Evolutionary conservation across 1,140 invertebrate species (phyloP).

Genomic region (Cydia pomonella): DNA sequence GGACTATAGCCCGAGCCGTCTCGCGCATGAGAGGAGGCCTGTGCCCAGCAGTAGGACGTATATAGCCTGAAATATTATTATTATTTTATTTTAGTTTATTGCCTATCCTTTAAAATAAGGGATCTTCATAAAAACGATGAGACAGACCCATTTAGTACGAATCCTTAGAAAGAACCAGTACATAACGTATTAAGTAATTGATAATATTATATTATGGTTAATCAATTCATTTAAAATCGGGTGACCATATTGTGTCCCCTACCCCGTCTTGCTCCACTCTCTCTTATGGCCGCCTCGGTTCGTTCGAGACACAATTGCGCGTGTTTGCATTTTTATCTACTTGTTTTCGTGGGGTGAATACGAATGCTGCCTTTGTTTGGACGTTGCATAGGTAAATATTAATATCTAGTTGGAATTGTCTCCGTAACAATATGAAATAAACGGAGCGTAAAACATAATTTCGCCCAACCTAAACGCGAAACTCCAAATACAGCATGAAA

Average conservation of each 20-base stretch:
- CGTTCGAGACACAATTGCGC: conserved; percentile 72
- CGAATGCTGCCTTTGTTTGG: conserved; percentile 68
- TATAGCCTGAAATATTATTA: no score
- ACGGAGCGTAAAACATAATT: conserved; percentile 26
- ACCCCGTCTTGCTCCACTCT: background rate
- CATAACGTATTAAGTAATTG: background rate
- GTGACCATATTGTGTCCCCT: background rate
- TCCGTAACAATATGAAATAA: conserved; percentile 32
- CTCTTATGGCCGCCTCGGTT: conserved; percentile 51
- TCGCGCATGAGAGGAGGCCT: no score
- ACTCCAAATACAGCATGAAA: background rate
- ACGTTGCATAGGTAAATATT: conserved; percentile 62
- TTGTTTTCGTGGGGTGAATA: conserved; percentile 75
- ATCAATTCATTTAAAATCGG: background rate
- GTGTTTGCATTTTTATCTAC: conserved; percentile 77
- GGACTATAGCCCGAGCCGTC: no score
- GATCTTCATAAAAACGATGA: no score
- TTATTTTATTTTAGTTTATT: no score
- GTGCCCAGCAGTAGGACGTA: no score
- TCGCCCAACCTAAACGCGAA: background rate
- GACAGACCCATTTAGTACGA: no score
- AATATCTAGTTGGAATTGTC: conserved; percentile 54
- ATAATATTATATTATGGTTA: background rate
- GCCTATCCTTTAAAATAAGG: no score
- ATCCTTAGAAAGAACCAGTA: no score